Base-by-base conservation (phyloP, 2,888 invertebrate species). In the Athripsodes cinereus region DNA sequence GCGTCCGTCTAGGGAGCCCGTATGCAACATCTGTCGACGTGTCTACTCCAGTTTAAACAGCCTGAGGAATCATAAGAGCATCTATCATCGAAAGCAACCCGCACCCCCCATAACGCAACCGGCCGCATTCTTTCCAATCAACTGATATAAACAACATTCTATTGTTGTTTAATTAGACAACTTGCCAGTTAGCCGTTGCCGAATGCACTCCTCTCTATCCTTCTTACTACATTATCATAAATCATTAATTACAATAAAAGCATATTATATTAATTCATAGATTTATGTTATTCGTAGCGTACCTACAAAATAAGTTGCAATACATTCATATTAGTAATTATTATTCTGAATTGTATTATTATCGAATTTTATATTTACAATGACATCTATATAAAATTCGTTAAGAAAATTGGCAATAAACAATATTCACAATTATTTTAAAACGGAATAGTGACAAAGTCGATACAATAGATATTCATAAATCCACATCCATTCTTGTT, bases 31-130 rank as follows among this genome's bases (percentile, higher is more conserved):
- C 74, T 92, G 92, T 83, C 90, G 91, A 77, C 87, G 92, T 73
- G 91, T 91, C 68, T 92, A 92, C 82, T 90, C 91, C 82, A 92
- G 91, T 73, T 83, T 92, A 71, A 92, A 92, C 82, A 91, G 90
- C 74, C 84, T 92, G 71, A 83, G 92, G 75, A 92, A 92, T 82
- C 92, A 92, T 83, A 91, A 91, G 85, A 91, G 91, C 76, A 91
- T 92, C 82, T 92, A 92, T 79, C 92, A 92, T 79, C 86, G 92
- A 79, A 89, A 89, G 81, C 88, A 88, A 77, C 84, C 85, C 72
- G 81, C 81, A 74, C 79, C 82, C 70, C 67, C 78, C 66, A 67
- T 74, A 66, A 51, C 65, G 62, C 34, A 54, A 18, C 58, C 52
- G 48, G 34, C 58, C 46, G 50, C 54, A 22, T 59, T 59, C 60